Evolutionary conservation across 2,797 vertebrate genomes (phyloP), one percentile per base, ranked within the genome.

Genomic region (Uromys caudimaculatus): DNA sequence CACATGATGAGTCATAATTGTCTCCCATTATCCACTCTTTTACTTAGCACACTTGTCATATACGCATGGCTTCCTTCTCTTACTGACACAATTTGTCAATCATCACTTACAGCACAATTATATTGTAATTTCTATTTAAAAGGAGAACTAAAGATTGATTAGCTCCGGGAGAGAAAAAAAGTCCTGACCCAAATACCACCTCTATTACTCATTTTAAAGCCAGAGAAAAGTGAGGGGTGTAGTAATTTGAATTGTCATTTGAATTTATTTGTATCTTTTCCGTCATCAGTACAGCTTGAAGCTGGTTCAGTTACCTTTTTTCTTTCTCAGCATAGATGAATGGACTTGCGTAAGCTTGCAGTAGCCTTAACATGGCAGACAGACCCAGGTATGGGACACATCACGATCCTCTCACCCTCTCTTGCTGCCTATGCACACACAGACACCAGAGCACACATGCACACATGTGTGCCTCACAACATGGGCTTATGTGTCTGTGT

Each of bases 181-280:
- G 38, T 47, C 35, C 38, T 79, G 47, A 93, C 11, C 32, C 60
- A 85, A 81, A 81, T 77, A 16, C n/a, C 67, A 52, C n/a, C n/a
- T 95, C 16, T 19, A 10, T 64, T 89, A 69, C 56, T 88, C 58
- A 67, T 93, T 92, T 77, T 92, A 87, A 96, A 94, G 35, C 64
- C 44, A 96, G 77, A 87, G 82, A 47, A 75, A 86, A 89, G 54
- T 54, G 50, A 52, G 89, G 24, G 27, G 54, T 82, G 4, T 71
- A 67, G 87, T 78, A 90, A 90, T 67, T 44, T n/a, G 21, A 90
- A 67, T n/a, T 52, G 16, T 14, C 47, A 2, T 79, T 85, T 82
- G 69, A 62, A 60, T 89, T 92, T 93, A 67, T 91, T 93, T 93
- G 16, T 29, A 44, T 95, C 58, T 82, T 71, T 50, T 78, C 90